phyloP scores from a whole-genome alignment of 2,888 invertebrate species.

The Oligia fasciuncula region DNA sequence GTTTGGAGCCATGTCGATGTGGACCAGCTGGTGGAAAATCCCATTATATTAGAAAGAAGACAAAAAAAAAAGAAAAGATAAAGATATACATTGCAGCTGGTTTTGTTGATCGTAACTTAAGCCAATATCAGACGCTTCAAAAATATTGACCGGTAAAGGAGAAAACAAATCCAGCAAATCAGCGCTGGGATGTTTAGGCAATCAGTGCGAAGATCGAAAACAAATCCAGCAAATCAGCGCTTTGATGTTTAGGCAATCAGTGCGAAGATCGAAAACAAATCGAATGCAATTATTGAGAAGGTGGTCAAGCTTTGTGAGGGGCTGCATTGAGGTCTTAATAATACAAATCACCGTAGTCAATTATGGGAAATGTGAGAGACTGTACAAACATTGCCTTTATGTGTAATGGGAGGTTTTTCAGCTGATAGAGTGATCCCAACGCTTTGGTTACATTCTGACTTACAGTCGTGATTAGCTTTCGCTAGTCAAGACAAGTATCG shows the following conservation, averaged over 20 bases:
- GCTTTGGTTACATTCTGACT: too few relatives aligned
- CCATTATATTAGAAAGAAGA: not conserved
- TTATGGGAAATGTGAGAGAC: too few relatives aligned
- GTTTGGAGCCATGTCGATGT: constrained; percentile 95
- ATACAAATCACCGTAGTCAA: not conserved
- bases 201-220: not conserved
- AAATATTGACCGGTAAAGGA: not conserved
- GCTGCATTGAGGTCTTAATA: not conserved
- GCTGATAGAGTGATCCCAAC: too few relatives aligned
- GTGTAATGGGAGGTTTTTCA: too few relatives aligned
- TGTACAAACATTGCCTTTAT: too few relatives aligned
- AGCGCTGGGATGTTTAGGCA: not conserved
- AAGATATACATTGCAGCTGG: too few relatives aligned
- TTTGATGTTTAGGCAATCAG: not conserved
- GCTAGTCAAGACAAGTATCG: too few relatives aligned
- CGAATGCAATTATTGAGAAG: not conserved
- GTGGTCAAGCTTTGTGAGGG: not conserved
- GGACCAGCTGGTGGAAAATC: constrained; percentile 90
- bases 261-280: not conserved
- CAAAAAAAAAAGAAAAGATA: too few relatives aligned
- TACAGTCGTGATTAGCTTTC: too few relatives aligned
- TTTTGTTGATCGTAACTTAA: not conserved
- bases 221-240: not conserved
- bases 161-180: not conserved
- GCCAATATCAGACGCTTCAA: not conserved